Evolutionary conservation across 2,888 invertebrate genomes (phyloP).

Genomic region (Clanis bilineata): DNA sequence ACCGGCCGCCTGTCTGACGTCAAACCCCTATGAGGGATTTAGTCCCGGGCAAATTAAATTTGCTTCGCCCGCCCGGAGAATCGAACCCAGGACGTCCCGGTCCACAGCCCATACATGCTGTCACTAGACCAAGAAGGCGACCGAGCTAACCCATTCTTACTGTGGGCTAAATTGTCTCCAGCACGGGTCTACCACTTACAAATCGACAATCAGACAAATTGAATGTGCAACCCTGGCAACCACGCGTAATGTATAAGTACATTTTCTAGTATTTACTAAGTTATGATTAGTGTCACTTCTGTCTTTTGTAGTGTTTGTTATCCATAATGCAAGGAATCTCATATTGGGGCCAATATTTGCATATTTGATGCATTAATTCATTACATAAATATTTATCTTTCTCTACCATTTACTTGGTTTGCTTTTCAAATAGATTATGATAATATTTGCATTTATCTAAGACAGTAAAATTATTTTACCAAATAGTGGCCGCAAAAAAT

Average conservation of each 20-base stretch:
- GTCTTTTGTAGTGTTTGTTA: not conserved
- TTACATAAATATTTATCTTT: constrained; percentile 5
- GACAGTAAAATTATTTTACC: not conserved
- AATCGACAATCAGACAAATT: too few relatives aligned
- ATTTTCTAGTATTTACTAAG: not conserved
- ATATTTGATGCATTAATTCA: constrained; percentile 12
- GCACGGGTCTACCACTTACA: too few relatives aligned
- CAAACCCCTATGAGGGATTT: too few relatives aligned
- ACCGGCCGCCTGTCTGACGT: too few relatives aligned
- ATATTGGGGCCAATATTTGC: constrained; percentile 7
- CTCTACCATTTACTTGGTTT: constrained; percentile 15
- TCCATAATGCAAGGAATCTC: not conserved
- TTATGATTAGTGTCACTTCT: not conserved
- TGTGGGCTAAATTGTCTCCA: too few relatives aligned
- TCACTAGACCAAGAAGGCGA: too few relatives aligned
- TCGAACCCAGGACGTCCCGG: too few relatives aligned
- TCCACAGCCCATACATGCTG: too few relatives aligned
- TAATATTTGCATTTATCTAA: not conserved
- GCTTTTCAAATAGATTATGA: not conserved
- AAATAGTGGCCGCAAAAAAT: not conserved
- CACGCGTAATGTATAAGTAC: not conserved
- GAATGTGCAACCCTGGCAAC: too few relatives aligned
- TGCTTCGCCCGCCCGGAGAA: too few relatives aligned
- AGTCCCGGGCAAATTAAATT: too few relatives aligned
- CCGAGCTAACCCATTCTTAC: too few relatives aligned